Evolutionary conservation across 2,888 invertebrate genomes (phyloP).

Genomic region (Dromius quadrimaculatus): DNA sequence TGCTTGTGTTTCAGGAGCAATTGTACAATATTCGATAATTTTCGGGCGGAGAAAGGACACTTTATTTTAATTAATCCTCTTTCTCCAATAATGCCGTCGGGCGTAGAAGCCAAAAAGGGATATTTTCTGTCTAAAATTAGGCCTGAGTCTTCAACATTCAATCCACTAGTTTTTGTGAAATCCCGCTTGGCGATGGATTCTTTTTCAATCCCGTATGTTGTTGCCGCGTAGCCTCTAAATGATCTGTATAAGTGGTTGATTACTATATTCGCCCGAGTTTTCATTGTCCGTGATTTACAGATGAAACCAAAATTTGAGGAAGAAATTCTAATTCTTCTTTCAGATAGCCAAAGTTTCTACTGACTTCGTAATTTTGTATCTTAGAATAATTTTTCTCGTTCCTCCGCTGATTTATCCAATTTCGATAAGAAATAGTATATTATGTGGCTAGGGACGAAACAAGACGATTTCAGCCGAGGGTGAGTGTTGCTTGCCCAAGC

Average conservation of each 20-base stretch:
- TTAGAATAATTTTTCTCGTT: not conserved
- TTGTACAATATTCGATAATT: no score
- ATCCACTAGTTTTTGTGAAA: not conserved
- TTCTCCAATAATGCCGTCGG: not conserved
- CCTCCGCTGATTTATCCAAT: not conserved
- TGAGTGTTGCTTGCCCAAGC: no score
- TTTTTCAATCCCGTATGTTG: not conserved
- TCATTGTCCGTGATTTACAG: not conserved
- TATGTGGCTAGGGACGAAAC: no score
- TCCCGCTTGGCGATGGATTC: no score
- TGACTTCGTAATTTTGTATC: not conserved
- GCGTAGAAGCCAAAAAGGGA: not conserved
- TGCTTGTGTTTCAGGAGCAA: no score
- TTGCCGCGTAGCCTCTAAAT: not conserved
- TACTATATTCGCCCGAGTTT: not conserved
- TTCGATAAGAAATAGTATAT: no score
- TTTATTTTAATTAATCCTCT: not conserved
- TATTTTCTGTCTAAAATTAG: not conserved
- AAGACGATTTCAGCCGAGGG: no score
- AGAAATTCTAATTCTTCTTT: not conserved
- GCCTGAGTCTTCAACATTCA: not conserved
- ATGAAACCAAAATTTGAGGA: not conserved
- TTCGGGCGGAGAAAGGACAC: no score
- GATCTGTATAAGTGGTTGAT: not conserved
- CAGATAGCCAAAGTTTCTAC: not conserved